Percentiles rank a stretch among this genome's conserved stretches.
These are phyloP conservation scores for Cryptosula pallasiana DNA, from an alignment of 2,888 invertebrate genomes.

Conservation along the genomic window DNA sequence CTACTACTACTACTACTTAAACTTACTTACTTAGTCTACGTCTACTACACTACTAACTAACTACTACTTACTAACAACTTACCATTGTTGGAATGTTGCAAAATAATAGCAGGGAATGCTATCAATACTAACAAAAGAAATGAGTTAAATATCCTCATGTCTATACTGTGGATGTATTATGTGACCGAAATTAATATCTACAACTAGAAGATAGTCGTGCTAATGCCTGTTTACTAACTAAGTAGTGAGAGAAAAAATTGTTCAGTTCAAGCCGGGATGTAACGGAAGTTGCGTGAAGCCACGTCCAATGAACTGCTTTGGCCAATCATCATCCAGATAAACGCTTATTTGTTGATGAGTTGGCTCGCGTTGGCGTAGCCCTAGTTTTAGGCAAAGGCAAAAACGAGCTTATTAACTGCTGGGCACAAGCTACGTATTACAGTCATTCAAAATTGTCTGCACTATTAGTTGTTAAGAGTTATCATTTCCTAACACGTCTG, in stretches of 20 bases:
- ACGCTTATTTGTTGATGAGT: slow-evolving; percentile 8
- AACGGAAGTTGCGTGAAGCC: slow-evolving; percentile 12
- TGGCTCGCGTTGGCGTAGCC: slow-evolving; percentile 14
- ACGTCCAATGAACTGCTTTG: slow-evolving; percentile 4
- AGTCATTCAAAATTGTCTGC: too few species aligned
- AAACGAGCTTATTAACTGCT: too few species aligned
- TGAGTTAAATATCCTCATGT: background rate
- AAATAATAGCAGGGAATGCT: slow-evolving; percentile 2
- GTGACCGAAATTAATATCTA: too few species aligned
- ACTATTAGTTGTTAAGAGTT: too few species aligned
- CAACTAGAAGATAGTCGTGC: too few species aligned
- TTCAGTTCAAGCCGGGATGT: slow-evolving; percentile 1
- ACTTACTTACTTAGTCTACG: too few species aligned
- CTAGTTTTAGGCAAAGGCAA: background rate
- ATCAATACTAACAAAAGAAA: background rate
- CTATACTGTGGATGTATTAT: background rate
- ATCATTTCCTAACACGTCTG: too few species aligned
- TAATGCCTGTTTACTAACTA: background rate
- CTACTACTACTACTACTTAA: too few species aligned
- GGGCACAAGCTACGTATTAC: too few species aligned
- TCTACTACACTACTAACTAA: too few species aligned
- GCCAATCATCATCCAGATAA: background rate
- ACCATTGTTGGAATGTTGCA: background rate
- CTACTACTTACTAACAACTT: too few species aligned
- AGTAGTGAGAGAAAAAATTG: background rate